These are phyloP conservation scores for Meiosimyza platycephala DNA, from an alignment of 2,888 invertebrate genomes.

Conservation along the genomic window DNA sequence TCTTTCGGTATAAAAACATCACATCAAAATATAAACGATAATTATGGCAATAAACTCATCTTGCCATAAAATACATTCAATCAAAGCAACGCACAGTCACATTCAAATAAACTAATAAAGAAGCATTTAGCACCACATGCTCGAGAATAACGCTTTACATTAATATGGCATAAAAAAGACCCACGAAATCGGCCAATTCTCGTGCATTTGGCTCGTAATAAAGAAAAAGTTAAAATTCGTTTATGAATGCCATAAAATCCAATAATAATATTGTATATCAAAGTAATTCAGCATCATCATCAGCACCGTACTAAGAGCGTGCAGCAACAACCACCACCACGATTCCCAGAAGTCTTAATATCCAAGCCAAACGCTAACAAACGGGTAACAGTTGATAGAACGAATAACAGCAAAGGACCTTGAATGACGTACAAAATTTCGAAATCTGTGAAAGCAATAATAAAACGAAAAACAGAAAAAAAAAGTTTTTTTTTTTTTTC, in stretches of 20 bases:
- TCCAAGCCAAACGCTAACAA: background rate
- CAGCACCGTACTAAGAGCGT: background rate
- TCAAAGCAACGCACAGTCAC: conserved; percentile 2
- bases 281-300: conserved; percentile 45
- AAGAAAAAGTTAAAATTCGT: conserved; percentile 56
- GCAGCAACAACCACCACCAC: background rate
- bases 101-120: conserved; percentile 31
- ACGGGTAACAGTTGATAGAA: background rate
- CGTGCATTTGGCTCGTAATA: conserved; percentile 35
- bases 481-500: no score
- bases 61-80: conserved; percentile 2
- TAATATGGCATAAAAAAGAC: conserved; percentile 39
- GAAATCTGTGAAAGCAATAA: conserved; percentile 33
- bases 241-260: conserved; percentile 60
- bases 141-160: conserved; percentile 34
- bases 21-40: background rate
- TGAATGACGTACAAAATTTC: background rate
- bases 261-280: conserved; percentile 63
- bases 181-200: conserved; percentile 23
- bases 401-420: background rate
- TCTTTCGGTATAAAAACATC: background rate
- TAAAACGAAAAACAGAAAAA: conserved; percentile 30
- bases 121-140: conserved; percentile 40
- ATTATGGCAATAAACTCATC: conserved; percentile 17
- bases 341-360: conserved; percentile 17